These are phyloP conservation scores for Eubasilissa regina DNA, from an alignment of 1,140 invertebrate genomes.

Conservation along the genomic window DNA sequence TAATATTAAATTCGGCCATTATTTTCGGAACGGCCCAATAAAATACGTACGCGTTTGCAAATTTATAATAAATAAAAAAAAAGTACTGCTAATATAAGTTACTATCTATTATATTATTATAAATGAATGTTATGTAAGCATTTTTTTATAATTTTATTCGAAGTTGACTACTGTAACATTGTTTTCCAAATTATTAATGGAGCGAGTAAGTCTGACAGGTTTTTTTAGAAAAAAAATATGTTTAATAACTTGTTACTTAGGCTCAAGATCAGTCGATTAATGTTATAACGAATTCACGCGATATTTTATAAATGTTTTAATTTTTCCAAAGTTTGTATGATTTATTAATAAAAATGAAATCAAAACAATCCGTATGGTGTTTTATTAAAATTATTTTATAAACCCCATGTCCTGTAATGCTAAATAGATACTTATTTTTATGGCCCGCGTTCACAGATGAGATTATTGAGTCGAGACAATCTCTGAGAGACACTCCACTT, in stretches of 20 bases:
- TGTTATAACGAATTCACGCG: neutral
- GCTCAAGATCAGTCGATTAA: constrained; percentile 1
- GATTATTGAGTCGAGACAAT: neutral
- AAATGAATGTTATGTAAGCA: neutral
- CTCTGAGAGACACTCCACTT: neutral
- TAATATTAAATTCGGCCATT: no score
- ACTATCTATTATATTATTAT: constrained; percentile 5
- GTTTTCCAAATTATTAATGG: no score
- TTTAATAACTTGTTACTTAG: constrained; percentile 8
- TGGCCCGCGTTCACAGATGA: neutral
- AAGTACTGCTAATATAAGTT: constrained; percentile 20
- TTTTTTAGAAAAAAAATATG: neutral
- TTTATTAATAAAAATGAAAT: constrained; percentile 12
- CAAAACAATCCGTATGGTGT: neutral
- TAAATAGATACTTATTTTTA: no score
- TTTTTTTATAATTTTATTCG: neutral
- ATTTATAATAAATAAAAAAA: constrained; percentile 9
- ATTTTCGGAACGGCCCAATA: no score
- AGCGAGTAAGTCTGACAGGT: neutral
- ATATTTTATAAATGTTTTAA: neutral
- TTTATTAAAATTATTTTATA: neutral
- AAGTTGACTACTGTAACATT: neutral
- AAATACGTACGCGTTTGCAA: neutral
- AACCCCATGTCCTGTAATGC: no score
- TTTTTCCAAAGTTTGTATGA: constrained; percentile 16